Conservation (phyloP, 2,797 vertebrate genomes). For the Sylvilagus floridanus region DNA sequence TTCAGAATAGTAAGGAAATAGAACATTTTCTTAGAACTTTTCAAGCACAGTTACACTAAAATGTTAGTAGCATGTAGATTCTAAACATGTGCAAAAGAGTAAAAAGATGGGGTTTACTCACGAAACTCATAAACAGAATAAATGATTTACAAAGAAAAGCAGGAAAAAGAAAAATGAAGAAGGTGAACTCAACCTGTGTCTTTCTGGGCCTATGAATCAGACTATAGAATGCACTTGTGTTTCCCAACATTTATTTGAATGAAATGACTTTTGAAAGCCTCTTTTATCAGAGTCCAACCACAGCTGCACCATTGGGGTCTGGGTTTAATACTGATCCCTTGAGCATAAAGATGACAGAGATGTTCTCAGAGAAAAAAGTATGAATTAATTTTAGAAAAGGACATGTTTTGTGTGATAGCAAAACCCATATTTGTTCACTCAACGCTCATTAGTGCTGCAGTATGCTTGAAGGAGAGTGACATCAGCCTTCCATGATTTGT, state of each 20-base stretch:
- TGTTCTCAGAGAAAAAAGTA: background rate
- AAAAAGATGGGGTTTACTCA: background rate
- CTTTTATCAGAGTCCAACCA: no score
- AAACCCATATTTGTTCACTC: background rate
- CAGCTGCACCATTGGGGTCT: no score
- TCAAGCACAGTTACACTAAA: background rate
- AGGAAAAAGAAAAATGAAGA: no score
- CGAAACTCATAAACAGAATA: background rate
- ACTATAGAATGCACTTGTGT: no score
- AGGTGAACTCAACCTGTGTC: no score
- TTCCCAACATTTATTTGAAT: no score
- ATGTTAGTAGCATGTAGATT: background rate
- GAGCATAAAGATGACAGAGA: background rate
- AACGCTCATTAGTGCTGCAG: background rate
- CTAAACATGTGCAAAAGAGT: background rate
- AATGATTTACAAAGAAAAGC: background rate
- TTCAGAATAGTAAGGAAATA: background rate
- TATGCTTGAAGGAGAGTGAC: background rate
- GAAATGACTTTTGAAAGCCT: no score
- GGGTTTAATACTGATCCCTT: background rate
- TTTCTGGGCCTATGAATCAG: no score
- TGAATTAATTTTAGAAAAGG: background rate
- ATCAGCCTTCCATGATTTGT: background rate
- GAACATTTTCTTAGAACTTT: constrained; percentile 34
- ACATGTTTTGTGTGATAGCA: background rate